Conservation (phyloP, 2,888 invertebrate species). For the Oscheius sp. region DNA sequence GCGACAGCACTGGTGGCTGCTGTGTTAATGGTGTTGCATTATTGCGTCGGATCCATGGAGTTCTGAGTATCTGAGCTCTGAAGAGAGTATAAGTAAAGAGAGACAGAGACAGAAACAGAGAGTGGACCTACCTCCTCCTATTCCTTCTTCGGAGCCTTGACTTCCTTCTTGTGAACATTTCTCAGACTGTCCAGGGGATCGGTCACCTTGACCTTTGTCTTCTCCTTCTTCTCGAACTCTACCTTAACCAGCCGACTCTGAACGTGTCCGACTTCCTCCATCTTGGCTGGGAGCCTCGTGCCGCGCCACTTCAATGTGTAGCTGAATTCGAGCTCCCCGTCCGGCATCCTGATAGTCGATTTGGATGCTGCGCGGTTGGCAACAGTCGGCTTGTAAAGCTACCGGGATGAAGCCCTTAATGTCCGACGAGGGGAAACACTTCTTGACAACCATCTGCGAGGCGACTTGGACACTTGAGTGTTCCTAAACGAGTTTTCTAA, state of each 20-base stretch:
- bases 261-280: no score
- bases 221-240: no score
- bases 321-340: constrained; percentile 11
- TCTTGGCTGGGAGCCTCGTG: not conserved
- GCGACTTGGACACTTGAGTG: not conserved
- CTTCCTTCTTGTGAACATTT: no score
- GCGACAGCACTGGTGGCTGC: not conserved
- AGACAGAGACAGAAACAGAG: no score
- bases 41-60: not conserved
- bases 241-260: no score
- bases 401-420: constrained; percentile 7
- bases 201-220: no score
- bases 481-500: not conserved
- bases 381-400: not conserved
- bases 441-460: not conserved
- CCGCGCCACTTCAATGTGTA: constrained; percentile 17
- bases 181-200: no score
- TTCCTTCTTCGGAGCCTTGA: no score
- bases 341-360: constrained; percentile 4
- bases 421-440: not conserved
- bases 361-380: not conserved
- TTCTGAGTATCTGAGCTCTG: not conserved
- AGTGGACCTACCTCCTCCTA: no score
- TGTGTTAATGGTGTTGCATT: not conserved
- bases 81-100: not conserved